phyloP scores from a whole-genome alignment of 1,140 invertebrate genomes.

The Hyles euphorbiae region DNA sequence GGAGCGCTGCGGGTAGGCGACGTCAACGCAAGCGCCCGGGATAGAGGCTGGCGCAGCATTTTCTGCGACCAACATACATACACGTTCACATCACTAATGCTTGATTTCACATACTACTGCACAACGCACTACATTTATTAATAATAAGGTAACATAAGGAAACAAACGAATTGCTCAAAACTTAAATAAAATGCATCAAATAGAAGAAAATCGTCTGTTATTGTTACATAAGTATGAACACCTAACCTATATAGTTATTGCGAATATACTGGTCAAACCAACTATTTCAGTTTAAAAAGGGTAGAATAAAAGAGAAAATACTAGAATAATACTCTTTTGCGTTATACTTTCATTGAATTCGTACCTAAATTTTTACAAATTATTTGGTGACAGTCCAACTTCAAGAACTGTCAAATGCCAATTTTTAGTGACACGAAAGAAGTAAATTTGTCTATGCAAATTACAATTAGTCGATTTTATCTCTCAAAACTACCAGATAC shows the following conservation, averaged over 20 bases:
- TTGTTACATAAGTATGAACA: constrained; percentile 68
- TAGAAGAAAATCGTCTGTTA: constrained; percentile 44
- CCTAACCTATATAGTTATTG: constrained; percentile 48
- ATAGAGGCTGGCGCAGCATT: constrained; percentile 78
- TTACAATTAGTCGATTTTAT: too few relatives aligned
- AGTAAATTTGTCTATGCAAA: too few relatives aligned
- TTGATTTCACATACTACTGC: background rate
- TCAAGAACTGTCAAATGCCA: constrained; percentile 24
- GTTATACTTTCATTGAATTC: constrained; percentile 26
- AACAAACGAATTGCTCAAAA: background rate
- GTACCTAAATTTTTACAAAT: constrained; percentile 31
- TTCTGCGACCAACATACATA: constrained; percentile 53
- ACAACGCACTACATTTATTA: constrained; percentile 1
- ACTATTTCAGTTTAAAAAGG: too few relatives aligned
- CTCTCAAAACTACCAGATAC: too few relatives aligned
- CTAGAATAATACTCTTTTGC: constrained; percentile 8
- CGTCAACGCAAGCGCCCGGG: constrained; percentile 68
- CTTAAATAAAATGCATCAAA: constrained; percentile 19
- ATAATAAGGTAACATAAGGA: background rate
- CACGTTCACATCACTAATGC: constrained; percentile 11
- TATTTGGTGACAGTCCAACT: constrained; percentile 24
- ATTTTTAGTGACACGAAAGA: background rate
- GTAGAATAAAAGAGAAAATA: background rate
- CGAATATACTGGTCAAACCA: background rate
- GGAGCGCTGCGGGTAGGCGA: constrained; percentile 53